Conservation (phyloP, 2,113 vertebrate genomes). For the Melanostigma gelatinosum region DNA sequence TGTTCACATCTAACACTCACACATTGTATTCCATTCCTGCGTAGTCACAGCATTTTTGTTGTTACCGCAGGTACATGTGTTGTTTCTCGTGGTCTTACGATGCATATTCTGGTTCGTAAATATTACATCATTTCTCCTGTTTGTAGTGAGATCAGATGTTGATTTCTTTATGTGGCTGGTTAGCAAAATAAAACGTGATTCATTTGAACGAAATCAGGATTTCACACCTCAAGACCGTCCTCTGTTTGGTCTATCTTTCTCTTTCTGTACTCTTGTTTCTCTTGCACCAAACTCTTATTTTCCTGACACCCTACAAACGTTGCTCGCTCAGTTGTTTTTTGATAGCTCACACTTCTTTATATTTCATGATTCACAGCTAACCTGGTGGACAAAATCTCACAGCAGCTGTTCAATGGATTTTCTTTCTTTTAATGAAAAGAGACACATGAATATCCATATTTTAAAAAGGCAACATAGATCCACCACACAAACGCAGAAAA, state of each 20-base stretch:
- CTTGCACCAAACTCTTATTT: not conserved
- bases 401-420: slow-evolving; percentile 13
- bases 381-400: slow-evolving; percentile 10
- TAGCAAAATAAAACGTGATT: not conserved
- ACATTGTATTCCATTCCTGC: not conserved
- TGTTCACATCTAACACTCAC: slow-evolving; percentile 6
- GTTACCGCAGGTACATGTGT: slow-evolving; percentile 4
- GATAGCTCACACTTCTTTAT: slow-evolving; percentile 15
- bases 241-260: not conserved
- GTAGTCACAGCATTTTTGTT: not conserved
- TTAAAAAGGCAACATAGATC: slow-evolving; percentile 5
- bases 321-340: not conserved
- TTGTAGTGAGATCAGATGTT: slow-evolving; percentile 2
- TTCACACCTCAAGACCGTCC: not conserved
- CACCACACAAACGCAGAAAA: slow-evolving; percentile 3
- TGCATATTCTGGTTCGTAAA: not conserved
- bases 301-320: not conserved
- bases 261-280: not conserved
- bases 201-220: not conserved
- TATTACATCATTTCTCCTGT: slow-evolving; percentile 2
- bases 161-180: not conserved
- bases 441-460: not conserved
- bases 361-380: slow-evolving; percentile 38
- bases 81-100: not conserved
- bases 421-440: slow-evolving; percentile 6